phyloP scores from a whole-genome alignment of 2,797 vertebrate species.

The Squalus acanthias region DNA sequence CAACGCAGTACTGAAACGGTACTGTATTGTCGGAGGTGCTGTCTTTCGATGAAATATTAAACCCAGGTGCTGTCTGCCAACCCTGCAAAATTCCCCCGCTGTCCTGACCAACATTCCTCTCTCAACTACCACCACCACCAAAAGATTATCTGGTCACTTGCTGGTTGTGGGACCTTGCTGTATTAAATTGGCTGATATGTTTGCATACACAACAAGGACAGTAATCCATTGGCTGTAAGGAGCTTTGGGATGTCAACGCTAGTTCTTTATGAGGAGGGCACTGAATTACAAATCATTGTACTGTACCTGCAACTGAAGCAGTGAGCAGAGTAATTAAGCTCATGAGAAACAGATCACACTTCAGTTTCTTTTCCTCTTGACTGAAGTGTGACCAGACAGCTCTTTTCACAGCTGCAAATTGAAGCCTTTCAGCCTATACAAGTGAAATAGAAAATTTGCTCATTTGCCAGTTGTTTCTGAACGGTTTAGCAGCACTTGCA shows the following conservation, averaged over 20 bases:
- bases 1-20: background rate
- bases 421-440: background rate
- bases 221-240: background rate
- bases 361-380: background rate
- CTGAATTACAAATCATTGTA: background rate
- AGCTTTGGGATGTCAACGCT: background rate
- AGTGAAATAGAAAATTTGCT: background rate
- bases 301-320: background rate
- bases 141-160: background rate
- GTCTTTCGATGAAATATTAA: too few relatives aligned
- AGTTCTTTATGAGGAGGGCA: background rate
- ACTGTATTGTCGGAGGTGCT: too few relatives aligned
- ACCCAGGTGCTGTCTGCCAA: too few relatives aligned
- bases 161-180: background rate
- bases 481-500: background rate
- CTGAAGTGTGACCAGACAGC: background rate
- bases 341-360: background rate
- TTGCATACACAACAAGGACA: conserved; percentile 1
- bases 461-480: background rate
- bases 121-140: background rate
- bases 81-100: background rate
- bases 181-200: background rate
- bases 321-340: background rate
- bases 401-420: background rate
- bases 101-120: background rate